Conservation (phyloP, 35 echinoderm and acorn worm genomes). For the Antedon bifida region DNA sequence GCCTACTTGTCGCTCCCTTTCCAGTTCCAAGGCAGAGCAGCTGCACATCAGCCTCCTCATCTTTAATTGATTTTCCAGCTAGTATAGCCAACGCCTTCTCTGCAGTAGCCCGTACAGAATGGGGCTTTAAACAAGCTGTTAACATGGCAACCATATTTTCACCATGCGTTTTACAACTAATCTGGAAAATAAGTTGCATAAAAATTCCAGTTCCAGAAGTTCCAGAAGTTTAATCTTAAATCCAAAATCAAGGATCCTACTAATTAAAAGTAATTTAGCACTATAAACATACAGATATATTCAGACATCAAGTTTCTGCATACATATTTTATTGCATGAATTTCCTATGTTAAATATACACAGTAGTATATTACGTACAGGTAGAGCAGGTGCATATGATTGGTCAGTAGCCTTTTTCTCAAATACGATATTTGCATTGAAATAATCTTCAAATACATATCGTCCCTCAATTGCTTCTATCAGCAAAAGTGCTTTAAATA, state of each 20-base stretch:
- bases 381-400: not conserved
- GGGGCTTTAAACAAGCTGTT: not conserved
- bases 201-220: too few relatives aligned
- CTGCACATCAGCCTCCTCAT: not conserved
- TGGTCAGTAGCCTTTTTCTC: conserved; percentile 4
- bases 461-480: conserved; percentile 12
- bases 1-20: conserved; percentile 11
- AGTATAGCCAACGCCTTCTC: not conserved
- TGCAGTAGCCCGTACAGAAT: not conserved
- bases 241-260: too few relatives aligned
- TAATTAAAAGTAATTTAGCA: too few relatives aligned
- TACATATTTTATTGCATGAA: too few relatives aligned
- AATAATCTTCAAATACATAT: conserved; percentile 13
- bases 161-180: not conserved
- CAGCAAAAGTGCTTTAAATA: not conserved
- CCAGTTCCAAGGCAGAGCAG: conserved; percentile 22
- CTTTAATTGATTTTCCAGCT: not conserved
- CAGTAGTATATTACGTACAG: too few relatives aligned
- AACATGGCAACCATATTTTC: not conserved
- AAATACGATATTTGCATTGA: not conserved
- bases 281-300: too few relatives aligned
- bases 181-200: not conserved
- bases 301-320: too few relatives aligned
- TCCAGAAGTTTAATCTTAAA: too few relatives aligned
- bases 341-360: too few relatives aligned